A percentile compares a stretch with the other conserved stretches of the same genome.
Conservation (phyloP, 2,797 vertebrate species). For the Epinephelus awoara region DNA sequence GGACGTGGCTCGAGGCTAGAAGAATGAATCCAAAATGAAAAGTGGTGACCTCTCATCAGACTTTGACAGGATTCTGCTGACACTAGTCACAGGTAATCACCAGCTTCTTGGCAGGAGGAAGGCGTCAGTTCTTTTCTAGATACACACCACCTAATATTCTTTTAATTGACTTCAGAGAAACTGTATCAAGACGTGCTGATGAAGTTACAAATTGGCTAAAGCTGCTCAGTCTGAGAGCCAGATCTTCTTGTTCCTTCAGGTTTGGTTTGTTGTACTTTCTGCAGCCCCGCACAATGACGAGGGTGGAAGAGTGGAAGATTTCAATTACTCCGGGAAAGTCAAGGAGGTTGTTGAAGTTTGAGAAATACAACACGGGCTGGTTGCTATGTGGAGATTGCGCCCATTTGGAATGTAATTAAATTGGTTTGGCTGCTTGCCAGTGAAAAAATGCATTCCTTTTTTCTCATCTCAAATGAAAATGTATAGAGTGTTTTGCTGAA, state of each 20-base stretch:
- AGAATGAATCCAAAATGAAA: constrained; percentile 56
- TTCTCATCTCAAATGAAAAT: constrained; percentile 80
- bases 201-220: constrained; percentile 79
- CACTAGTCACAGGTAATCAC: constrained; percentile 62
- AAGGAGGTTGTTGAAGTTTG: constrained; percentile 82
- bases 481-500: constrained; percentile 81
- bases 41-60: constrained; percentile 56
- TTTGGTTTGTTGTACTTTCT: constrained; percentile 78
- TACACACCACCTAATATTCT: constrained; percentile 73
- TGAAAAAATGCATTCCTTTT: constrained; percentile 68
- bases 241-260: constrained; percentile 62
- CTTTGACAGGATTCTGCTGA: constrained; percentile 66
- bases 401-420: constrained; percentile 85
- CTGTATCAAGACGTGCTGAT: constrained; percentile 75
- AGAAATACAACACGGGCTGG: constrained; percentile 77
- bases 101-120: constrained; percentile 64
- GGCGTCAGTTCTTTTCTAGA: constrained; percentile 41
- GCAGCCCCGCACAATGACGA: constrained; percentile 68
- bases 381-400: constrained; percentile 76
- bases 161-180: constrained; percentile 84
- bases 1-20: constrained; percentile 33
- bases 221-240: constrained; percentile 57
- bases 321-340: constrained; percentile 82
- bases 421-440: constrained; percentile 79
- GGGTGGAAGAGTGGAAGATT: constrained; percentile 76